Percentiles rank a stretch among this genome's conserved stretches.
Conservation (phyloP, 1,140 invertebrate species). For the Drosophila pachea region DNA sequence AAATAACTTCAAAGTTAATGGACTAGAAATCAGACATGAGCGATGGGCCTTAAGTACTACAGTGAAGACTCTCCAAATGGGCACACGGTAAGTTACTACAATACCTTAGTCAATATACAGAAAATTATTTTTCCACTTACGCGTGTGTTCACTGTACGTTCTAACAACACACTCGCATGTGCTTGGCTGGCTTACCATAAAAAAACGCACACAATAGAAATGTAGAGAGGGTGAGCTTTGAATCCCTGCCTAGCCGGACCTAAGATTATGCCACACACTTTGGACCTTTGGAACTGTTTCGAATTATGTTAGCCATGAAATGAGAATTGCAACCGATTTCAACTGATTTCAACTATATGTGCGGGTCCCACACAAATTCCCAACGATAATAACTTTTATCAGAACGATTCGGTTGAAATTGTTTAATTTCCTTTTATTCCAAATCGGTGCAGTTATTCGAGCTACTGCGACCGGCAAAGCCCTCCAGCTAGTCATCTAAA, state of each 20-base stretch:
- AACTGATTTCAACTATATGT: conserved; percentile 16
- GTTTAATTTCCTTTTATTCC: conserved; percentile 70
- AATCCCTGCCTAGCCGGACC: too few species aligned
- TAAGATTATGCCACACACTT: too few species aligned
- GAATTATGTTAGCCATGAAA: not conserved
- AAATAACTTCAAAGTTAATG: conserved; percentile 73
- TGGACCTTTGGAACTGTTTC: too few species aligned
- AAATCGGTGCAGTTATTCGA: conserved; percentile 33
- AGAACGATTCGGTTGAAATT: conserved; percentile 51
- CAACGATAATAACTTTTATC: conserved; percentile 49
- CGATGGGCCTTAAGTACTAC: conserved; percentile 67
- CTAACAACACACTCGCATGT: too few species aligned
- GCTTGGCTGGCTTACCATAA: too few species aligned
- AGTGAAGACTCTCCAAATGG: not conserved
- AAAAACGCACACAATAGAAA: too few species aligned
- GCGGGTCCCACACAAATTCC: conserved; percentile 38
- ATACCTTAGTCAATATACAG: too few species aligned
- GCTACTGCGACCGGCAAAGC: conserved; percentile 34
- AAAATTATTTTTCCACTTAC: too few species aligned
- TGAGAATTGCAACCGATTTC: not conserved
- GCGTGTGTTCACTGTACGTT: too few species aligned
- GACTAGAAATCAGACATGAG: conserved; percentile 70
- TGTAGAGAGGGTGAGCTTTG: too few species aligned
- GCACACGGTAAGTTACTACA: too few species aligned
- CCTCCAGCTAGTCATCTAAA: conserved; percentile 23